A percentile compares a stretch with the other conserved stretches of the same genome.
Conservation (phyloP, 1,140 invertebrate species). For the Oedothorax gibbosus region DNA sequence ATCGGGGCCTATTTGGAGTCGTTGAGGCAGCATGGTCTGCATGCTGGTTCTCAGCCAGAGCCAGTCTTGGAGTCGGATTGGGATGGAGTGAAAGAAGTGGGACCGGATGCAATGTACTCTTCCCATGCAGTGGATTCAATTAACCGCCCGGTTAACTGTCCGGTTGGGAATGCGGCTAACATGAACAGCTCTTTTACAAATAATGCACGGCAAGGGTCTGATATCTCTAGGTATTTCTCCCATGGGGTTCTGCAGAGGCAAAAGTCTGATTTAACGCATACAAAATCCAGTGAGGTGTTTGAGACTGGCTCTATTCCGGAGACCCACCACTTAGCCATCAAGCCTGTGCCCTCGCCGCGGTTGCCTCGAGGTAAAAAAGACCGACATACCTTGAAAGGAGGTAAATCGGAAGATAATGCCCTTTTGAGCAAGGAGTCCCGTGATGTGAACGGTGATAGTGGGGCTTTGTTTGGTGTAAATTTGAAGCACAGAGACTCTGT, state of each 20-base stretch:
- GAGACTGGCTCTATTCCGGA: slow-evolving; percentile 62
- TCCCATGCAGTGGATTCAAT: slow-evolving; percentile 32
- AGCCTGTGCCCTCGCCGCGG: slow-evolving; percentile 62
- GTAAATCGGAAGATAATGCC: slow-evolving; percentile 35
- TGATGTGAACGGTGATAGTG: slow-evolving; percentile 34
- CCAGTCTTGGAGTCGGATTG: slow-evolving; percentile 56
- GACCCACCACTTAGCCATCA: slow-evolving; percentile 50
- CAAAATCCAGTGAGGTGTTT: slow-evolving; percentile 62
- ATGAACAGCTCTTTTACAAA: slow-evolving; percentile 1
- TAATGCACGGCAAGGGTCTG: slow-evolving; percentile 16
- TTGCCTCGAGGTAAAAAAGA: slow-evolving; percentile 58
- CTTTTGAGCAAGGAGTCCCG: slow-evolving; percentile 10
- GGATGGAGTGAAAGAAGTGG: slow-evolving; percentile 49
- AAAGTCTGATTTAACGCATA: slow-evolving; percentile 69
- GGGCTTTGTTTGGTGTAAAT: slow-evolving; percentile 56
- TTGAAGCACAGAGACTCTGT: slow-evolving; percentile 56
- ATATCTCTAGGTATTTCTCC: slow-evolving; percentile 49
- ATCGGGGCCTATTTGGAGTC: slow-evolving; percentile 98
- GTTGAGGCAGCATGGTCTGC: slow-evolving; percentile 74
- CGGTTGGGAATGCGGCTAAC: neutral
- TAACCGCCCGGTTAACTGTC: neutral
- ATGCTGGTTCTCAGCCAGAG: slow-evolving; percentile 54
- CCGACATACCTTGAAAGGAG: slow-evolving; percentile 32
- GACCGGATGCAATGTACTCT: slow-evolving; percentile 41
- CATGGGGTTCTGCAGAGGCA: slow-evolving; percentile 67